Evolutionary conservation across 2,888 invertebrate species (phyloP).

Genomic region (Thelaira solivaga): DNA sequence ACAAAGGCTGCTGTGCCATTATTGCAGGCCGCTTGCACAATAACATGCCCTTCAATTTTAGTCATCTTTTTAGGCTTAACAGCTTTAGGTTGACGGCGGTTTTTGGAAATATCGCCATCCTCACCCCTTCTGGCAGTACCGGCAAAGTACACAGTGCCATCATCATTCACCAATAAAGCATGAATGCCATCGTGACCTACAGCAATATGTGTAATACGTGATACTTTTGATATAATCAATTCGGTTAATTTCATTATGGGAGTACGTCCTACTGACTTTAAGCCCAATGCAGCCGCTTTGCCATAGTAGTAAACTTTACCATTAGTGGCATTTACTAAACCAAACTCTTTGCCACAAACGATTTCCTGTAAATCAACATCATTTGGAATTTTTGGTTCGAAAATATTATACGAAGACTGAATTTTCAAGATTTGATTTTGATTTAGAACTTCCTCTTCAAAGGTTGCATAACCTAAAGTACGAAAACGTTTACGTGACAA

Average conservation of each 20-base stretch:
- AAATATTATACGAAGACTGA: slow-evolving; percentile 79
- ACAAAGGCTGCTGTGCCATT: slow-evolving; percentile 96
- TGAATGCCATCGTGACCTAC: slow-evolving; percentile 96
- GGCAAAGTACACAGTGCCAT: slow-evolving; percentile 91
- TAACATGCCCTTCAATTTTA: slow-evolving; percentile 90
- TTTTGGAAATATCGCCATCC: slow-evolving; percentile 91
- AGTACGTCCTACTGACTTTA: slow-evolving; percentile 80
- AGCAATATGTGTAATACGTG: slow-evolving; percentile 86
- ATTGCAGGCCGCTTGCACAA: slow-evolving; percentile 92
- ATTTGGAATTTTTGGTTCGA: slow-evolving; percentile 80
- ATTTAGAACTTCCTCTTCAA: slow-evolving; percentile 82
- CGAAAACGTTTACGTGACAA: slow-evolving; percentile 88
- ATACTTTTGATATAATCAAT: slow-evolving; percentile 83
- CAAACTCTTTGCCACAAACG: slow-evolving; percentile 93
- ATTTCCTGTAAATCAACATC: slow-evolving; percentile 90
- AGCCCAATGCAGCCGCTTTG: slow-evolving; percentile 90
- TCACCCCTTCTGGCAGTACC: slow-evolving; percentile 94
- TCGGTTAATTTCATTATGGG: slow-evolving; percentile 78
- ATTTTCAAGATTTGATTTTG: slow-evolving; percentile 77
- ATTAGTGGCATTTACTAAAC: slow-evolving; percentile 87
- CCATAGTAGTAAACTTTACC: slow-evolving; percentile 94
- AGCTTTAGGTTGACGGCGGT: slow-evolving; percentile 91
- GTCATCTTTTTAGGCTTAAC: slow-evolving; percentile 94
- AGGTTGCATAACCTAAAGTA: slow-evolving; percentile 84
- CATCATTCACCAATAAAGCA: slow-evolving; percentile 92